Percentiles rank a stretch among this genome's conserved stretches.
Evolutionary conservation across 2,888 invertebrate species (phyloP).

Genomic region (Euphydryas editha): DNA sequence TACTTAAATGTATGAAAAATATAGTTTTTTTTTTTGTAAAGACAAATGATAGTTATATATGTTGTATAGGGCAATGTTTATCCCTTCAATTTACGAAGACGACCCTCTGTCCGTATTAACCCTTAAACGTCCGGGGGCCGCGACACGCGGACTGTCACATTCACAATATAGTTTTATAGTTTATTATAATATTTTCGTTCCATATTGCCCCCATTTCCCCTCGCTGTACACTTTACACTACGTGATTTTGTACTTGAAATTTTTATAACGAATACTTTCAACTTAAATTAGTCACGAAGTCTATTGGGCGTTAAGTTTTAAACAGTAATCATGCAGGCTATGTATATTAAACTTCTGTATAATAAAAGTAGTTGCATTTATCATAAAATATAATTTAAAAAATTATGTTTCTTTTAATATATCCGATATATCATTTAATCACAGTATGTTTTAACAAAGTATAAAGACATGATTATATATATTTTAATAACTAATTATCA

Average conservation of each 20-base stretch:
- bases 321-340: slow-evolving; percentile 24
- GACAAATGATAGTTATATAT: background rate
- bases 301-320: slow-evolving; percentile 28
- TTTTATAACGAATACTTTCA: slow-evolving; percentile 27
- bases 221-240: slow-evolving; percentile 43
- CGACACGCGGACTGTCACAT: slow-evolving; percentile 80
- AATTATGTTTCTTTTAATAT: background rate
- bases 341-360: slow-evolving; percentile 19
- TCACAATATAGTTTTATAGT: slow-evolving; percentile 78
- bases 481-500: background rate
- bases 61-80: slow-evolving; percentile 57
- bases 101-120: slow-evolving; percentile 70
- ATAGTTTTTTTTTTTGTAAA: background rate
- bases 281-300: slow-evolving; percentile 35
- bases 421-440: background rate
- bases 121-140: slow-evolving; percentile 67
- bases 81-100: slow-evolving; percentile 76
- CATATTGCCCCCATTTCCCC: slow-evolving; percentile 69
- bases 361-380: slow-evolving; percentile 8
- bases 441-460: background rate
- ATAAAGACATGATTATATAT: background rate
- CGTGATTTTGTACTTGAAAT: slow-evolving; percentile 35
- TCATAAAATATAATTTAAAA: slow-evolving; percentile 11
- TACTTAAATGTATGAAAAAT: background rate
- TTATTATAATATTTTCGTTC: slow-evolving; percentile 79